A percentile compares a stretch with the other conserved stretches of the same genome.
These are phyloP conservation scores for Dascillus cervinus DNA, from an alignment of 2,888 invertebrate species.

Conservation along the genomic window DNA sequence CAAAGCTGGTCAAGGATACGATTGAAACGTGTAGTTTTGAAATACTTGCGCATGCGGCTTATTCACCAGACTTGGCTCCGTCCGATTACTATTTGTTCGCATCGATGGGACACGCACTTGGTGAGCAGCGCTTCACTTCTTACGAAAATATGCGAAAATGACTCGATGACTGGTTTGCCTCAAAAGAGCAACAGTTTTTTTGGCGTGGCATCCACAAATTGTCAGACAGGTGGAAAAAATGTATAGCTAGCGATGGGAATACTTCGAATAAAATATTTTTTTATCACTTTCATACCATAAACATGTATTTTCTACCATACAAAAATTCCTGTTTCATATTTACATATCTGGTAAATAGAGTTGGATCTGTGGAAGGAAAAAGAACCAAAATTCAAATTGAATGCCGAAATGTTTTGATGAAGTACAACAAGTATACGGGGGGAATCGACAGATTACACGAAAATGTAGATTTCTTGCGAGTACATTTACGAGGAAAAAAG, in stretches of 20 bases:
- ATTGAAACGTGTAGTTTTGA: constrained; percentile 10
- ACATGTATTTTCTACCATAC: too few relatives aligned
- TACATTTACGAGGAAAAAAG: constrained; percentile 4
- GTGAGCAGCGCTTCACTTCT: too few relatives aligned
- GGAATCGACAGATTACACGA: constrained; percentile 2
- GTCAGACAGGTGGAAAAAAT: too few relatives aligned
- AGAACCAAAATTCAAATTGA: constrained; percentile 5
- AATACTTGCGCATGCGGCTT: constrained; percentile 12
- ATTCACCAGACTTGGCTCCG: constrained; percentile 14
- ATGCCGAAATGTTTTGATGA: constrained; percentile 1
- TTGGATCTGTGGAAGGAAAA: constrained; percentile 1
- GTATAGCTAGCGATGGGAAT: too few relatives aligned
- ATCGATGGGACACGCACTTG: too few relatives aligned
- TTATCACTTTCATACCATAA: too few relatives aligned
- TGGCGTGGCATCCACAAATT: too few relatives aligned
- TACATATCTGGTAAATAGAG: constrained; percentile 1
- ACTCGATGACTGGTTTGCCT: too few relatives aligned
- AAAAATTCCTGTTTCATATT: constrained; percentile 3
- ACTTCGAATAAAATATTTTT: constrained; percentile 8
- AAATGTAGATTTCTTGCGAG: constrained; percentile 2
- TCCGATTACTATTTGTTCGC: too few relatives aligned
- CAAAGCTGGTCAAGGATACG: constrained; percentile 4
- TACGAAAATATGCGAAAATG: too few relatives aligned
- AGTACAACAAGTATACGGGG: constrained; percentile 4
- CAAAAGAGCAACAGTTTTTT: too few relatives aligned